Evolutionary conservation across 37 sponge, comb jelly and placozoan species (phyloP).

Genomic region (Eunapius fragilis): DNA sequence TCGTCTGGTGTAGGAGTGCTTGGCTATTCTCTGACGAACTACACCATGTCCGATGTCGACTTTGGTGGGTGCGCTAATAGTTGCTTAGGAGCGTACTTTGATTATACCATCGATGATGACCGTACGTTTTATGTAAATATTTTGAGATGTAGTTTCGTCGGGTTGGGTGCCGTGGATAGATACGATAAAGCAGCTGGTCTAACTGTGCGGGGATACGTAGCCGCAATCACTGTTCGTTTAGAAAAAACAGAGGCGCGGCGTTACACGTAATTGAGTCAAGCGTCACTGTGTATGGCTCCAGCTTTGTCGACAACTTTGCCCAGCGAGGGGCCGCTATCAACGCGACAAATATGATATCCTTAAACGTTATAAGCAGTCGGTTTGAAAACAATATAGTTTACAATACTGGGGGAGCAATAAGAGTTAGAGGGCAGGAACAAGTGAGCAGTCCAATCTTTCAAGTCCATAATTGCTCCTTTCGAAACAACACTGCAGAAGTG

Average conservation of each 20-base stretch:
- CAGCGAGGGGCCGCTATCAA: constrained; percentile 10
- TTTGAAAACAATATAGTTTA: neutral
- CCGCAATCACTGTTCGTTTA: neutral
- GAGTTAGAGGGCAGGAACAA: neutral
- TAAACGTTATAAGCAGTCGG: constrained; percentile 11
- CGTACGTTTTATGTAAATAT: neutral
- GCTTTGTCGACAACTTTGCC: constrained; percentile 30
- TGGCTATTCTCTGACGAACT: neutral
- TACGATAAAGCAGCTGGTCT: neutral
- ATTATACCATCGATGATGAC: too few species aligned
- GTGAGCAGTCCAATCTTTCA: neutral
- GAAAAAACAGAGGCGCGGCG: neutral
- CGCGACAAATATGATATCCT: neutral
- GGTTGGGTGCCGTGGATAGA: neutral
- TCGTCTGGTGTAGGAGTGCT: neutral
- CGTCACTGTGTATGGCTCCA: neutral
- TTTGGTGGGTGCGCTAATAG: neutral
- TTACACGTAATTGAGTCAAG: neutral
- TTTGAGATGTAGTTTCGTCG: neutral
- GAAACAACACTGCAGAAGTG: neutral
- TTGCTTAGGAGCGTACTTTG: neutral
- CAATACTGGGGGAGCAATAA: neutral
- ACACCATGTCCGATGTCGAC: neutral
- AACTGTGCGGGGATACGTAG: neutral
- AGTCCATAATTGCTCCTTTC: neutral